Conservation (phyloP, 2,113 vertebrate species). For the Microcebus jonahi region DNA sequence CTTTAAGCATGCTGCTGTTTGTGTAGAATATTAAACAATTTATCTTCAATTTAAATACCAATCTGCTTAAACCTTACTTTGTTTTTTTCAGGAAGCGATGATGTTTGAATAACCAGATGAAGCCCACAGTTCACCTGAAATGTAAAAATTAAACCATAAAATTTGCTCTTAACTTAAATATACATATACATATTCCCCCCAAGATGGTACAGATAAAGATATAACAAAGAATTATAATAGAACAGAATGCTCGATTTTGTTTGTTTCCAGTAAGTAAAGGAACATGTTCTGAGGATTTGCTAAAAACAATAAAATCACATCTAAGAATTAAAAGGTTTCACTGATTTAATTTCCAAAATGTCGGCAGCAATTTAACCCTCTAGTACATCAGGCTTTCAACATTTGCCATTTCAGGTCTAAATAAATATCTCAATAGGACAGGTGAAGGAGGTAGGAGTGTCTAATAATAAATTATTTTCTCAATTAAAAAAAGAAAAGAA, state of each 20-base stretch:
- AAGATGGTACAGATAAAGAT: not conserved
- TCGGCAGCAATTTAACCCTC: conserved; percentile 38
- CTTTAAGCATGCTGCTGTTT: conserved; percentile 47
- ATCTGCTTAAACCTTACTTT: conserved; percentile 83
- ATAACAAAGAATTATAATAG: not conserved
- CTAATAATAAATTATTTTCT: not conserved
- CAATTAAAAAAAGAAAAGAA: not conserved
- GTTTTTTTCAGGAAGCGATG: conserved; percentile 84
- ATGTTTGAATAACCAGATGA: conserved; percentile 88
- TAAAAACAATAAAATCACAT: conserved; percentile 48
- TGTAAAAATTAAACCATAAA: conserved; percentile 68
- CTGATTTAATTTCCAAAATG: conserved; percentile 61
- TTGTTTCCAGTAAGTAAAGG: conserved; percentile 38
- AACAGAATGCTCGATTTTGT: not conserved
- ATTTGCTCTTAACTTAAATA: conserved; percentile 31
- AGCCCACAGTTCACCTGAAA: conserved; percentile 86
- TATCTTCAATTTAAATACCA: conserved; percentile 46
- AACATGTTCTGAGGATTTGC: not conserved
- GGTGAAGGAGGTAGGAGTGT: not conserved
- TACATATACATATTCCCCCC: not conserved
- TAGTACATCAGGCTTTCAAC: not conserved
- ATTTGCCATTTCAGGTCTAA: not conserved
- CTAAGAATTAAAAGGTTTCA: conserved; percentile 51
- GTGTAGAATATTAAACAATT: not conserved
- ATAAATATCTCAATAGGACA: not conserved